Evolutionary conservation across 2,113 vertebrate genomes (phyloP).

Genomic region (Dasyurus viverrinus): DNA sequence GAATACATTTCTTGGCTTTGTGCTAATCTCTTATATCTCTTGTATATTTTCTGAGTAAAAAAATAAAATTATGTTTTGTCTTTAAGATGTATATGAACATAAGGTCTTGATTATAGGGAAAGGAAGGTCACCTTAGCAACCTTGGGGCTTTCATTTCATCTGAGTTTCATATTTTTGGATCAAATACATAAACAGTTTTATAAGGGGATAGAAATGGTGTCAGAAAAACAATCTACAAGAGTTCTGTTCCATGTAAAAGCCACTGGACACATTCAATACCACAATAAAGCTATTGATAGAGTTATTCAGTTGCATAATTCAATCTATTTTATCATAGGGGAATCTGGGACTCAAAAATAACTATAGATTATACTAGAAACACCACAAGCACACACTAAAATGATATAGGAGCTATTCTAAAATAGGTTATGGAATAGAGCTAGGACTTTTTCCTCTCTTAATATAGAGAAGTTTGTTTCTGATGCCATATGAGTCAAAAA

Average conservation of each 20-base stretch:
- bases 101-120: constrained; percentile 17
- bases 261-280: constrained; percentile 42
- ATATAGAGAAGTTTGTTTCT: constrained; percentile 35
- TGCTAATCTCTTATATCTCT: neutral
- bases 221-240: constrained; percentile 63
- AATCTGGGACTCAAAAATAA: neutral
- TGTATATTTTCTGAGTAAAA: constrained; percentile 24
- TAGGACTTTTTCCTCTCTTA: constrained; percentile 7
- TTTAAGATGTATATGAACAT: constrained; percentile 40
- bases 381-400: neutral
- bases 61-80: constrained; percentile 40
- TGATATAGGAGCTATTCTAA: constrained; percentile 1
- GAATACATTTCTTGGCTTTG: neutral
- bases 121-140: constrained; percentile 11
- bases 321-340: constrained; percentile 31
- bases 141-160: constrained; percentile 21
- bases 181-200: constrained; percentile 48
- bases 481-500: constrained; percentile 23
- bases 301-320: constrained; percentile 48
- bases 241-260: constrained; percentile 44
- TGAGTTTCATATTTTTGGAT: constrained; percentile 32
- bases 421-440: neutral
- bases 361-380: constrained; percentile 22
- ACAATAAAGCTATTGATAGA: constrained; percentile 49
- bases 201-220: constrained; percentile 54